These are phyloP conservation scores for Platichthys flesus DNA, from an alignment of 2,113 vertebrate species.

Conservation along the genomic window DNA sequence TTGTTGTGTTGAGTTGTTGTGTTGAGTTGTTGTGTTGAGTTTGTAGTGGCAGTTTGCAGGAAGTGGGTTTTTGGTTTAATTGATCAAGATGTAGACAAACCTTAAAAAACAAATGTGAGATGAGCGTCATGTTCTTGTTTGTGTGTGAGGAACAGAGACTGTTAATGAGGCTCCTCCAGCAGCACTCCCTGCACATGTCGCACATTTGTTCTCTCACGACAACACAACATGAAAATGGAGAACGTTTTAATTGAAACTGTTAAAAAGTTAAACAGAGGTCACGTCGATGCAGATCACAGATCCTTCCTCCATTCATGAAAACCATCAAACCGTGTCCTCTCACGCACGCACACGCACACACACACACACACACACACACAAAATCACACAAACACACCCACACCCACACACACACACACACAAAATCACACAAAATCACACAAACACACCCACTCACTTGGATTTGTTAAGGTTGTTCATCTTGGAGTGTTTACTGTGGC, in stretches of 20 bases:
- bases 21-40: too few relatives aligned
- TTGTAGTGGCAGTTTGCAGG: too few relatives aligned
- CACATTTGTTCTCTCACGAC: neutral
- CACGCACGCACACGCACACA: slow-evolving; percentile 13
- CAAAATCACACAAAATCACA: slow-evolving; percentile 3
- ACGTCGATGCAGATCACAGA: neutral
- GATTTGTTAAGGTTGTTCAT: slow-evolving; percentile 36
- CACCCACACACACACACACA: slow-evolving; percentile 16
- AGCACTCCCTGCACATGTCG: too few relatives aligned
- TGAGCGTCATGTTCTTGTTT: too few relatives aligned
- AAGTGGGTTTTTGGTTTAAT: too few relatives aligned
- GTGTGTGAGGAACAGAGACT: too few relatives aligned
- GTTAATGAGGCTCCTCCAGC: too few relatives aligned
- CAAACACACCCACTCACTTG: too few relatives aligned
- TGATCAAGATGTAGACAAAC: too few relatives aligned
- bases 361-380: slow-evolving; percentile 18
- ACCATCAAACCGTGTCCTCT: slow-evolving; percentile 2
- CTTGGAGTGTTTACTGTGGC: slow-evolving; percentile 51
- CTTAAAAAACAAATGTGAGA: too few relatives aligned
- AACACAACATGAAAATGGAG: neutral
- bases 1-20: too few relatives aligned
- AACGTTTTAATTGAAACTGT: neutral
- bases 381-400: neutral
- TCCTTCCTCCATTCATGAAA: slow-evolving; percentile 23
- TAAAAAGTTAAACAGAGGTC: neutral